Conservation (phyloP, 1,140 invertebrate genomes). For the Ganaspis sp. region DNA sequence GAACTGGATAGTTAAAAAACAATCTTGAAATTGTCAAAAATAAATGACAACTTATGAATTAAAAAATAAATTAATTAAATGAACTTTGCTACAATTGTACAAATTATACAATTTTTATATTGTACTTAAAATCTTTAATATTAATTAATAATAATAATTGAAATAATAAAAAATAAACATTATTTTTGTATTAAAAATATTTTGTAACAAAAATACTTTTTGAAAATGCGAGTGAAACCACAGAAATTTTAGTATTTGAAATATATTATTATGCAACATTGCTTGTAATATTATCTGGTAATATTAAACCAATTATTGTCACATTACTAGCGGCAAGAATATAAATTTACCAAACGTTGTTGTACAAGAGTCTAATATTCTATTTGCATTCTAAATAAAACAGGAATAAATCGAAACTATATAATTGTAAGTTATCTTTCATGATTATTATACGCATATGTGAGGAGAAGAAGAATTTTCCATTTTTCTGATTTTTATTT, state of each 20-base stretch:
- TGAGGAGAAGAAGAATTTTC: too few relatives aligned
- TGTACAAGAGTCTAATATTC: not conserved
- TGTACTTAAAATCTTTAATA: too few relatives aligned
- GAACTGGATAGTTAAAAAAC: too few relatives aligned
- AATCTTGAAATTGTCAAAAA: too few relatives aligned
- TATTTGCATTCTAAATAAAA: not conserved
- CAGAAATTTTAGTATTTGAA: not conserved
- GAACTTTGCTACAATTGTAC: too few relatives aligned
- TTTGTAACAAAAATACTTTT: not conserved
- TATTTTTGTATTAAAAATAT: not conserved
- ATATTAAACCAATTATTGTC: constrained; percentile 24
- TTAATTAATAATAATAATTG: too few relatives aligned
- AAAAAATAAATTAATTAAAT: too few relatives aligned
- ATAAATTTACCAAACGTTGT: constrained; percentile 9
- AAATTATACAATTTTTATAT: too few relatives aligned
- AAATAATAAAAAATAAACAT: not conserved
- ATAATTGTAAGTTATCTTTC: too few relatives aligned
- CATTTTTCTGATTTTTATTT: too few relatives aligned
- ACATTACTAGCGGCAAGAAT: not conserved
- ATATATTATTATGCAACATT: not conserved
- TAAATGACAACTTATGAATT: too few relatives aligned
- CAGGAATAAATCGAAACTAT: not conserved
- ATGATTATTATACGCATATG: too few relatives aligned
- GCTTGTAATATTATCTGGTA: not conserved
- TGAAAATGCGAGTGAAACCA: constrained; percentile 1